Percentiles rank a stretch among this genome's conserved stretches.
Evolutionary conservation across 2,113 vertebrate species (phyloP).

Genomic region (Anguilla rostrata): DNA sequence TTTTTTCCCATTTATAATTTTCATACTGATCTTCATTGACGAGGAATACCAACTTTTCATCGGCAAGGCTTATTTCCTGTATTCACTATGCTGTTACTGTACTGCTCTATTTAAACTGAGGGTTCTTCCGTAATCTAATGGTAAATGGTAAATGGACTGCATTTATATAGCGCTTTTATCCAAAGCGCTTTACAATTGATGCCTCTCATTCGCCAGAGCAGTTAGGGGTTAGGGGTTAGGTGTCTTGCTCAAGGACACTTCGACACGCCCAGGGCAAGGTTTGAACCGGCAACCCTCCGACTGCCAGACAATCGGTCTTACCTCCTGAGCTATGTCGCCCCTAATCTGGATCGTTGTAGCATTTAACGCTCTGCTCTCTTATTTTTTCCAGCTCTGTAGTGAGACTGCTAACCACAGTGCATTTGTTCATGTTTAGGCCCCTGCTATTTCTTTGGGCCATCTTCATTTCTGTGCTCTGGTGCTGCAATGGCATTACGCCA

Average conservation of each 20-base stretch:
- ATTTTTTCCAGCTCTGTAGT: neutral
- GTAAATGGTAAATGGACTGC: too few species aligned
- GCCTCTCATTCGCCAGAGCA: too few species aligned
- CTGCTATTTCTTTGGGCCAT: neutral
- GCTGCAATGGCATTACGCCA: neutral
- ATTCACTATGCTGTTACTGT: too few species aligned
- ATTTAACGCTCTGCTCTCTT: neutral
- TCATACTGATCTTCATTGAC: conserved; percentile 18
- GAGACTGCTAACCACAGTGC: neutral
- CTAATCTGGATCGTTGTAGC: conserved; percentile 15
- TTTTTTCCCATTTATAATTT: neutral
- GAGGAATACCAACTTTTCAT: neutral
- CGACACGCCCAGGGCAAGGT: too few species aligned
- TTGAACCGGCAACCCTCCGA: too few species aligned
- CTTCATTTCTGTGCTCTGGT: neutral
- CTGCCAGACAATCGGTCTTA: too few species aligned
- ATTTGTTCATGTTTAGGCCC: neutral
- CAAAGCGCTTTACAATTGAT: too few species aligned
- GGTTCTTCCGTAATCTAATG: conserved; percentile 31
- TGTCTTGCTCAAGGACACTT: too few species aligned
- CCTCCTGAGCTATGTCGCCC: too few species aligned
- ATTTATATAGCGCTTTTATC: too few species aligned
- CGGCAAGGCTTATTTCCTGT: conserved; percentile 17
- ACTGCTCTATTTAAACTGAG: conserved; percentile 18
- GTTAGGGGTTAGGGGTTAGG: too few species aligned